phyloP scores from a whole-genome alignment of 1,140 invertebrate species.

The Aricia agestis region DNA sequence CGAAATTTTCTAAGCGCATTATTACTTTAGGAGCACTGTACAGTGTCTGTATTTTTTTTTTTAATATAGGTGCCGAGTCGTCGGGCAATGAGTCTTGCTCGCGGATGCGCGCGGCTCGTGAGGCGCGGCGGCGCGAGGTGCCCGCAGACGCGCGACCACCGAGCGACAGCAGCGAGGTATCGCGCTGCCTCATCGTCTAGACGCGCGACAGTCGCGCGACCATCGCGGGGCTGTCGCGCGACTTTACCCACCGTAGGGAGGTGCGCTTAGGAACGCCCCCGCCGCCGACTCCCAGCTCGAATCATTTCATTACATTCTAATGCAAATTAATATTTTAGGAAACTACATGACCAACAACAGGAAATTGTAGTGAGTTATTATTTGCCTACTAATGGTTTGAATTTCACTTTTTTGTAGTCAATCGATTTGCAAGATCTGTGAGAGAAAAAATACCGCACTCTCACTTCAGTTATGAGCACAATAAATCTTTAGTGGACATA shows the following conservation, averaged over 20 bases:
- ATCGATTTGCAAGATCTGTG: no score
- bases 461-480: no score
- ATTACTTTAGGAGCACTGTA: no score
- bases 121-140: conserved; percentile 56
- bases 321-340: not conserved
- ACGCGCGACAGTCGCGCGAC: conserved; percentile 24
- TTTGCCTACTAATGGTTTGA: no score
- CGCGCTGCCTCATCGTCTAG: conserved; percentile 56
- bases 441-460: no score
- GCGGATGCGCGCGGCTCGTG: conserved; percentile 55
- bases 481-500: no score
- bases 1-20: no score
- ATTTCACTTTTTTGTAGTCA: no score
- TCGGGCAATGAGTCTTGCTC: conserved; percentile 64
- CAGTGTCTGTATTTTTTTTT: not conserved
- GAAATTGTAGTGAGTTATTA: no score
- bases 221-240: conserved; percentile 31
- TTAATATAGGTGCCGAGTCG: conserved; percentile 47
- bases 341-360: no score
- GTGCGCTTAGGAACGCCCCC: conserved; percentile 38
- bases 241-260: conserved; percentile 26
- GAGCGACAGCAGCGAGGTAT: conserved; percentile 69
- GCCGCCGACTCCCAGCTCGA: not conserved
- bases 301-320: conserved; percentile 12
- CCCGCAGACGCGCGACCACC: conserved; percentile 50